These are phyloP conservation scores for Heliopora coerulea DNA, from an alignment of 92 coral and sea anemone genomes.

Conservation along the genomic window DNA sequence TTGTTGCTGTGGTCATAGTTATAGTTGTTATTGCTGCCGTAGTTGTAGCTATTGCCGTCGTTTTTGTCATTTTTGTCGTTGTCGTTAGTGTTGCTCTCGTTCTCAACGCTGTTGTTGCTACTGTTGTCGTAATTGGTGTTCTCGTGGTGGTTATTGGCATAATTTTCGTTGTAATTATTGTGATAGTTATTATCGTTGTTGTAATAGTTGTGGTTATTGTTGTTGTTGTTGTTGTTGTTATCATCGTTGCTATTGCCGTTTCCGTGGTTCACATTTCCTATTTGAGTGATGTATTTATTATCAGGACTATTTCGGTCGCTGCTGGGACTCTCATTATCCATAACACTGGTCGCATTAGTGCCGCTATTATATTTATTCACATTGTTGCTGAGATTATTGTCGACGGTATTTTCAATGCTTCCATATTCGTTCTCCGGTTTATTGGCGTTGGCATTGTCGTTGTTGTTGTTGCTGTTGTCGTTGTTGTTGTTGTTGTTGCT, in stretches of 20 bases:
- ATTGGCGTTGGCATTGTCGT: not conserved
- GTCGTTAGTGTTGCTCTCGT: too few species aligned
- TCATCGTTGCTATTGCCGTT: not conserved
- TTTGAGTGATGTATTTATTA: too few species aligned
- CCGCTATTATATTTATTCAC: not conserved
- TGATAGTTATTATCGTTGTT: conserved; percentile 4
- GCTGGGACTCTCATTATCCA: too few species aligned
- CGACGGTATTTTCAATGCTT: not conserved
- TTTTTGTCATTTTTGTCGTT: too few species aligned
- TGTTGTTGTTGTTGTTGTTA: not conserved
- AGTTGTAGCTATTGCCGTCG: too few species aligned
- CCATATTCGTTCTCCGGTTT: not conserved
- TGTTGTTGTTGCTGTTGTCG: not conserved
- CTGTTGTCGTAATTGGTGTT: not conserved
- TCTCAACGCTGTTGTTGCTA: too few species aligned
- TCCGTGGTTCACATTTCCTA: too few species aligned
- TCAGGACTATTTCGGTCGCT: too few species aligned
- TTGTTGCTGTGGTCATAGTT: too few species aligned
- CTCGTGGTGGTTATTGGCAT: not conserved
- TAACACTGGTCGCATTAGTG: not conserved
- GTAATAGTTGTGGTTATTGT: not conserved
- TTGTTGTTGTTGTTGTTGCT: not conserved
- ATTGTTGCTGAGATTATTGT: not conserved
- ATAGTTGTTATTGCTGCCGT: too few species aligned
- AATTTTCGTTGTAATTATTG: not conserved